Evolutionary conservation across 1,140 invertebrate species (phyloP), one percentile per base, ranked within the genome.

Genomic region (Micrasema minimum): DNA sequence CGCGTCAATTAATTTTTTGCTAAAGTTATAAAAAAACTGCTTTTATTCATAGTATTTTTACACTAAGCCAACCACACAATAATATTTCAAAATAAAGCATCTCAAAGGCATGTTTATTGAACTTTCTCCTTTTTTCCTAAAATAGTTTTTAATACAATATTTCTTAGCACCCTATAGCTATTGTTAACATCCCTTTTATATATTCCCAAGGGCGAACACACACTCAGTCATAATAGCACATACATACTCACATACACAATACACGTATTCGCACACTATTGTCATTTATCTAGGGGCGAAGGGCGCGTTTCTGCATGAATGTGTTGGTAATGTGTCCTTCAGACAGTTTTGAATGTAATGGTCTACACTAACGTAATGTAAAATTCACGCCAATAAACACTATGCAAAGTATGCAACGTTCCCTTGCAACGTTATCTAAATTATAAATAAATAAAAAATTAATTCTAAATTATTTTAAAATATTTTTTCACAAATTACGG

Each of bases 171-270:
- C n/a, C n/a, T n/a, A n/a, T n/a, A n/a, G n/a, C n/a, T n/a, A n/a
- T n/a, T 14, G 43, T 14, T 45, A 45, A 0, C 43, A 45, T 45
- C 43, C 43, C 43, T 16, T 45, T 45, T 45, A n/a, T 45, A 14
- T 45, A 14, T 45, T 16, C n/a, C 43, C 43, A 14, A 45, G n/a
- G 43, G 43, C 41, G 43, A n/a, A 14, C 12, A 45, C 43, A 45
- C 7, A 43, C 6, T 14, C 43, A 14, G 5, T n/a, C 43, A 16
- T 16, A 7, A 4, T 9, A 45, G 4, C 18, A 45, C n/a, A 14
- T 5, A 3, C 43, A 14, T 45, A 12, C 18, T 2, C 43, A 45
- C 43, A 45, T 16, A 45, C n/a, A 45, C n/a, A 14, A 7, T 16
- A n/a, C n/a, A 45, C 1, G 43, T 7, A 14, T n/a, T n/a, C n/a